Base-by-base conservation (phyloP, 2,797 vertebrate genomes). In the Cossypha niveicapilla region DNA sequence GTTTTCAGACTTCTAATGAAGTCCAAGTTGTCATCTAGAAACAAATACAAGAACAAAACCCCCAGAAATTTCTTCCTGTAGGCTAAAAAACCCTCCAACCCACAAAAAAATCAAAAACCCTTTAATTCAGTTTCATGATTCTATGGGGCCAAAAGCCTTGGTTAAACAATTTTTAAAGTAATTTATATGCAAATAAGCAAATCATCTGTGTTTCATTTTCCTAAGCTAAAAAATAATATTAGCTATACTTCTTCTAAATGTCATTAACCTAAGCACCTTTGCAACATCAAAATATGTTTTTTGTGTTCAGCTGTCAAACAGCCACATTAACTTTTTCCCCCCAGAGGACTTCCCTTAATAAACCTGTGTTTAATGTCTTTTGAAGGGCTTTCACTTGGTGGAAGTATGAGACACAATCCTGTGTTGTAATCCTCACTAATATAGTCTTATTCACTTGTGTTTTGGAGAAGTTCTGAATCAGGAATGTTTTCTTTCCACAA, bases 151-250 rank as follows among this genome's bases (percentile, higher is more conserved):
- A 78, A 81, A 94, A 83, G 45, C 71, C 73, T 86, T 48, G 45
- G 37, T 30, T 74, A 84, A 86, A 88, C 21, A 86, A 60, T 37
- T 74, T 90, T 86, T 37, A 45, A 84, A 48, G 48, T 68, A 71
- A 88, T 90, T 93, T 90, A 45, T 84, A 88, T 91, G 89, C 83
- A 93, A 94, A 88, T 89, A 88, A 94, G 30, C 4, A 90, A 72
- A 51, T 27, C 2, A 81, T 45, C 45, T 83, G 21, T 92, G 53
- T 65, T 74, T 84, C 32, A 44, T 61, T 86, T 92, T 91, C 62
- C 50, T 81, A 53, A 90, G 42, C n/a, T 74, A 71, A 81, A 34
- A 34, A 86, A 67, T 16, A 61, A 8, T 77, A 60, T 82, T 35
- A 74, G 48, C 72, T 68, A 10, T 37, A 65, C 74, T 67, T 7